phyloP scores from a whole-genome alignment of 2,113 vertebrate genomes.

The Paracyprichromis sp. region DNA sequence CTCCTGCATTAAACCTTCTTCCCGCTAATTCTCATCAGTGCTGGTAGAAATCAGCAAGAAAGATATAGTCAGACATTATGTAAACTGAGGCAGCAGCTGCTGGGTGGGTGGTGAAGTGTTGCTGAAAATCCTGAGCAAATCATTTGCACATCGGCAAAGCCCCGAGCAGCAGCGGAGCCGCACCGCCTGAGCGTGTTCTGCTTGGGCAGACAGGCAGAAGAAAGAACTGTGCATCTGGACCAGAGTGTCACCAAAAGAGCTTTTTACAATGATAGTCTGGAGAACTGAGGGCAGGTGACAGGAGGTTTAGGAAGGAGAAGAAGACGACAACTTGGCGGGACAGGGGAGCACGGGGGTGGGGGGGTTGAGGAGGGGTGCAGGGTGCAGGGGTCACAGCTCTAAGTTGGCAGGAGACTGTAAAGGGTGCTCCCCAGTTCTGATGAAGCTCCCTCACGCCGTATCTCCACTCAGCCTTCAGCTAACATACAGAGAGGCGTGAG shows the following conservation, averaged over 20 bases:
- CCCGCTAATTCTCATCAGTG: not conserved
- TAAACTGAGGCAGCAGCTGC: constrained; percentile 51
- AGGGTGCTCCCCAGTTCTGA: not conserved
- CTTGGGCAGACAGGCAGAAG: constrained; percentile 1
- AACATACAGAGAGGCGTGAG: constrained; percentile 38
- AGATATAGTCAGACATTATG: constrained; percentile 50
- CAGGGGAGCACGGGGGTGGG: fast-evolving
- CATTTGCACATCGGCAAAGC: constrained; percentile 33
- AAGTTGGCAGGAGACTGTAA: not conserved
- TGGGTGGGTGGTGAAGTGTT: constrained; percentile 41
- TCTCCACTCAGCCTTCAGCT: constrained; percentile 9
- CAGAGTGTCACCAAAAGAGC: not conserved
- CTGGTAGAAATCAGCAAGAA: not conserved
- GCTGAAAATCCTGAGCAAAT: constrained; percentile 39
- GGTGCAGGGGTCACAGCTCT: not conserved
- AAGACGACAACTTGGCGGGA: not conserved
- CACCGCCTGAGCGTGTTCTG: not conserved
- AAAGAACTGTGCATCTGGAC: not conserved
- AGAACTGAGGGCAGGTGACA: not conserved
- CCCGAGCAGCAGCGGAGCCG: not conserved
- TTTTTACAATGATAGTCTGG: not conserved
- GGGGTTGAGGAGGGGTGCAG: not conserved
- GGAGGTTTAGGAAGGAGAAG: not conserved
- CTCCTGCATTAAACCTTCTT: not conserved
- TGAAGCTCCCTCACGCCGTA: not conserved